Percentiles rank a stretch among this genome's conserved stretches.
Conservation (phyloP, 2,797 vertebrate genomes). For the Ptychadena robeensis region DNA sequence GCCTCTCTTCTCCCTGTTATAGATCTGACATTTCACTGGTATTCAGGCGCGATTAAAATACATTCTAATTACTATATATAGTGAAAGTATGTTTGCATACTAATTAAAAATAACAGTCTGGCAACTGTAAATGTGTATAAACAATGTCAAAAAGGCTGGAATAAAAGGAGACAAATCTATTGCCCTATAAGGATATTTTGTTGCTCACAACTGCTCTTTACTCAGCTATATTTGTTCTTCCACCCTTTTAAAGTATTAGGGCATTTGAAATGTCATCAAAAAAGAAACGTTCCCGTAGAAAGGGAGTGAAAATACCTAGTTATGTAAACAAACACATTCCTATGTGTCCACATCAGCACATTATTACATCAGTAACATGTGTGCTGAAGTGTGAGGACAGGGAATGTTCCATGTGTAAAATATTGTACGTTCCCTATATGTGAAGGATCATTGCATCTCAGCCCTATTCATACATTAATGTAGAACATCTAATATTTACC, state of each 20-base stretch:
- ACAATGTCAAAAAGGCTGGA: conserved; percentile 67
- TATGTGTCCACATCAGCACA: conserved; percentile 32
- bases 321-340: conserved; percentile 47
- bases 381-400: background rate
- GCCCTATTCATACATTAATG: background rate
- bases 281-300: conserved; percentile 28
- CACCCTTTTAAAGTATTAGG: conserved; percentile 42
- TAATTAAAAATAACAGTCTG: conserved; percentile 73
- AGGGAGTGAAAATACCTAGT: conserved; percentile 48
- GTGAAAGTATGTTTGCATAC: conserved; percentile 68
- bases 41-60: conserved; percentile 71
- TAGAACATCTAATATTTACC: background rate
- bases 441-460: background rate
- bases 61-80: conserved; percentile 74
- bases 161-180: conserved; percentile 61
- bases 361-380: conserved; percentile 13
- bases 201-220: conserved; percentile 17
- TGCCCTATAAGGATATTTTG: conserved; percentile 60
- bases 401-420: background rate
- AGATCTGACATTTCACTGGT: conserved; percentile 71
- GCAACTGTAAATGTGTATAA: conserved; percentile 68
- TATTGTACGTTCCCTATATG: background rate
- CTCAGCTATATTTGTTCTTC: conserved; percentile 44
- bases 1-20: conserved; percentile 65
- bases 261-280: conserved; percentile 26